Conservation (phyloP, 2,888 invertebrate species). For the Papilio gigon region DNA sequence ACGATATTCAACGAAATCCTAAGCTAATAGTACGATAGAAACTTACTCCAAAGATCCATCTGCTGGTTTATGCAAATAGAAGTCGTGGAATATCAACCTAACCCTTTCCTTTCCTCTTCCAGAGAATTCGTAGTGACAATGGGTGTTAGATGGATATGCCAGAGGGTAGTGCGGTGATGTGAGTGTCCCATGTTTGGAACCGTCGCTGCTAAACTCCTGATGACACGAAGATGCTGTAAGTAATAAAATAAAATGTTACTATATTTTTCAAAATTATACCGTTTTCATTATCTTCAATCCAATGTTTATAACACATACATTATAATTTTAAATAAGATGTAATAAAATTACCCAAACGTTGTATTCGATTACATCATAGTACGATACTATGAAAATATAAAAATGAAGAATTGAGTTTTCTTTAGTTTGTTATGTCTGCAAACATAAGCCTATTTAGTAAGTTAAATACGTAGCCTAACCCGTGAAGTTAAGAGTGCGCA, state of each 20-base stretch:
- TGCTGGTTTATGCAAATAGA: slow-evolving; percentile 87
- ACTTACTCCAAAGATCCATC: slow-evolving; percentile 86
- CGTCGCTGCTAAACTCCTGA: slow-evolving; percentile 89
- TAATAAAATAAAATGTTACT: slow-evolving; percentile 48
- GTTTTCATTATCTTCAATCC: no score
- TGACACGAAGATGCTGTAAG: slow-evolving; percentile 90
- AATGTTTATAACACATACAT: no score
- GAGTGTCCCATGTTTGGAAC: slow-evolving; percentile 90
- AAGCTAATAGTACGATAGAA: slow-evolving; percentile 19
- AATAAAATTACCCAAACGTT: not conserved
- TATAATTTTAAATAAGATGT: no score
- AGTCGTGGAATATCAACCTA: slow-evolving; percentile 92
- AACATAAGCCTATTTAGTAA: not conserved
- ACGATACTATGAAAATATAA: not conserved
- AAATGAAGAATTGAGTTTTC: not conserved
- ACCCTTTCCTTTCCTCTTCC: slow-evolving; percentile 93
- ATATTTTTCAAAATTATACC: no score
- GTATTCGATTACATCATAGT: not conserved
- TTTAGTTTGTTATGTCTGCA: not conserved
- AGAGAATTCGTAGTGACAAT: slow-evolving; percentile 95
- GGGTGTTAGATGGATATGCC: slow-evolving; percentile 89
- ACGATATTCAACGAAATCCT: no score
- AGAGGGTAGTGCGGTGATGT: slow-evolving; percentile 93
- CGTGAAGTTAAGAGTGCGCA: slow-evolving; percentile 14
- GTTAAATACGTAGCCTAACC: not conserved